Conservation (phyloP, 2,113 vertebrate genomes). For the Anarrhichthys ocellatus region DNA sequence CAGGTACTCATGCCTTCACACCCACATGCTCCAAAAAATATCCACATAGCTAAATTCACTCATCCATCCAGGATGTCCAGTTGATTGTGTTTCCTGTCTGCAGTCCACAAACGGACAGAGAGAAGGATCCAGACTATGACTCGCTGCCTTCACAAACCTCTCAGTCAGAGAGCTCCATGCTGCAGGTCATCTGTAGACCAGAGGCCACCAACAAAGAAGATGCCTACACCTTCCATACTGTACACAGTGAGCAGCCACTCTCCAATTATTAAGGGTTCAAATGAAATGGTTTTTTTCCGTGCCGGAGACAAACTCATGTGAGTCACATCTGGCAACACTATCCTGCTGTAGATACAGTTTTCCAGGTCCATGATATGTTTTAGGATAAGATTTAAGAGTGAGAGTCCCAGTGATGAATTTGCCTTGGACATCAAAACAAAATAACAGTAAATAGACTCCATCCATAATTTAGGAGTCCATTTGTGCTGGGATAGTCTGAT, state of each 20-base stretch:
- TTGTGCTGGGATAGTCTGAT: background rate
- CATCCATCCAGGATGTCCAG: background rate
- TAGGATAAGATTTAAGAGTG: background rate
- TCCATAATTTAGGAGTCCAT: background rate
- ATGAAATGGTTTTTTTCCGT: background rate
- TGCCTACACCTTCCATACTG: slow-evolving; percentile 85
- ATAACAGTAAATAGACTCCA: background rate
- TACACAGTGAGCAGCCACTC: slow-evolving; percentile 80
- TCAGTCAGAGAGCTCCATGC: slow-evolving; percentile 95
- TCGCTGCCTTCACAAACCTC: slow-evolving; percentile 89
- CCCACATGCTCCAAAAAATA: background rate
- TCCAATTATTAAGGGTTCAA: background rate
- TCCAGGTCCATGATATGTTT: background rate
- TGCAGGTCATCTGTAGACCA: slow-evolving; percentile 97
- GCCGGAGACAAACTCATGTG: background rate
- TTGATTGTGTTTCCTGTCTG: slow-evolving; percentile 51
- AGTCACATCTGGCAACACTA: background rate
- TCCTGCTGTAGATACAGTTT: background rate
- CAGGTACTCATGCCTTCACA: slow-evolving; percentile 69
- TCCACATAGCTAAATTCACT: background rate
- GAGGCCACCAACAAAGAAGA: slow-evolving; percentile 90
- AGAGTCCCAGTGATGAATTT: background rate
- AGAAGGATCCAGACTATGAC: slow-evolving; percentile 94
- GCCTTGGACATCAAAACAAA: background rate
- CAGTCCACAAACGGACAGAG: slow-evolving; percentile 94